Conservation (phyloP, 1,140 invertebrate genomes). For the Camponotus floridanus region DNA sequence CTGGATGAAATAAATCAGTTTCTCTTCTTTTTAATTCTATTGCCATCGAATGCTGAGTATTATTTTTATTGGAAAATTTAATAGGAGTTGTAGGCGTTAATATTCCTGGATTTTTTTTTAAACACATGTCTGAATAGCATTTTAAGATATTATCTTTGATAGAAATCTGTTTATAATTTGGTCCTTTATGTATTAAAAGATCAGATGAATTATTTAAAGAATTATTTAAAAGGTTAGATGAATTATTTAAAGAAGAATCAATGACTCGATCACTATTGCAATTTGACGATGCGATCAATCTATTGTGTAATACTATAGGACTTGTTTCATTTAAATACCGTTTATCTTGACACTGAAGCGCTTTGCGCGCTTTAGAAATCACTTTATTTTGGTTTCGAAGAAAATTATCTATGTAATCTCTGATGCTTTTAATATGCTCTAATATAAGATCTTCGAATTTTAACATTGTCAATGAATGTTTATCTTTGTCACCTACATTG, state of each 20-base stretch:
- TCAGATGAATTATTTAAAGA: conserved; percentile 2
- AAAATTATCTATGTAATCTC: conserved; percentile 61
- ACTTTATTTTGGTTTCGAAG: conserved; percentile 52
- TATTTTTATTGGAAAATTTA: background rate
- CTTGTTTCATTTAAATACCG: background rate
- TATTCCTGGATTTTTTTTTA: conserved; percentile 68
- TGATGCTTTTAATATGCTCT: conserved; percentile 49
- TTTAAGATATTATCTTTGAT: conserved; percentile 45
- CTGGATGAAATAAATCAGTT: background rate
- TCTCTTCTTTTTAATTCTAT: background rate
- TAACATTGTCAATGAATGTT: background rate
- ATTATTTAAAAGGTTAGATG: background rate
- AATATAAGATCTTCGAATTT: conserved; percentile 54
- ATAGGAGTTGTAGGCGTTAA: conserved; percentile 57
- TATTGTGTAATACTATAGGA: background rate
- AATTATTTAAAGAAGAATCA: background rate
- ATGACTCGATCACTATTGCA: background rate
- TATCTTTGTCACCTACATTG: background rate
- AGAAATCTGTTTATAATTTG: conserved; percentile 8
- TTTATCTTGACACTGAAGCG: conserved; percentile 10
- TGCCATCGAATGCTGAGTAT: background rate
- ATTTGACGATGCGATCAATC: background rate
- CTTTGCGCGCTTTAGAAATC: conserved; percentile 36
- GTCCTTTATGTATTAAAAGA: background rate
- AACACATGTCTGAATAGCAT: conserved; percentile 45